phyloP scores from a whole-genome alignment of 2,797 vertebrate genomes.

The Enteromius anoplus region DNA sequence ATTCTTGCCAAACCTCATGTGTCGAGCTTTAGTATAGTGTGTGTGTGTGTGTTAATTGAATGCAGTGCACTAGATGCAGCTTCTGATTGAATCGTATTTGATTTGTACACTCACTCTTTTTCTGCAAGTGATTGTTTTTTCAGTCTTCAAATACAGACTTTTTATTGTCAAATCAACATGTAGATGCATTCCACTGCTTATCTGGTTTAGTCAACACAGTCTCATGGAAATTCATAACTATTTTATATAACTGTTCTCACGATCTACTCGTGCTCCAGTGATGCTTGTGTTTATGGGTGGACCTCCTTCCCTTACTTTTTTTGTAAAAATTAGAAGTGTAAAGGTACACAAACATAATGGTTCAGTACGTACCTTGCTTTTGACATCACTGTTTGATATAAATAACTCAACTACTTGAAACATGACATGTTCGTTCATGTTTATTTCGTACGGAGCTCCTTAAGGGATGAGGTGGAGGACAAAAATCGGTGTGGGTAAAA shows the following conservation, averaged over 20 bases:
- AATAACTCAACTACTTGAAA: too few relatives aligned
- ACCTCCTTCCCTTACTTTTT: neutral
- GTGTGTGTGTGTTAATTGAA: neutral
- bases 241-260: neutral
- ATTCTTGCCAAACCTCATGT: neutral
- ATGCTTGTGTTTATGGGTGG: neutral
- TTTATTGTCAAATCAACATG: neutral
- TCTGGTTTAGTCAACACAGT: neutral
- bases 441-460: too few relatives aligned
- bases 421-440: too few relatives aligned
- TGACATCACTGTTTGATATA: too few relatives aligned
- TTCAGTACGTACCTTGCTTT: too few relatives aligned
- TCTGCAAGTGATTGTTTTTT: neutral
- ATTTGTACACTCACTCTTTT: neutral
- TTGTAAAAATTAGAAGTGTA: neutral
- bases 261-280: neutral
- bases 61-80: constrained; percentile 29
- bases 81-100: neutral
- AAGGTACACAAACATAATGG: too few relatives aligned
- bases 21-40: constrained; percentile 36
- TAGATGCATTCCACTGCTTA: neutral
- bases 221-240: neutral
- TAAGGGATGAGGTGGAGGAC: too few relatives aligned
- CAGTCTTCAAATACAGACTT: neutral
- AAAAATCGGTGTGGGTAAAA: too few relatives aligned